phyloP scores from a whole-genome alignment of 2,888 invertebrate species.

The Linnaemya tessellans region DNA sequence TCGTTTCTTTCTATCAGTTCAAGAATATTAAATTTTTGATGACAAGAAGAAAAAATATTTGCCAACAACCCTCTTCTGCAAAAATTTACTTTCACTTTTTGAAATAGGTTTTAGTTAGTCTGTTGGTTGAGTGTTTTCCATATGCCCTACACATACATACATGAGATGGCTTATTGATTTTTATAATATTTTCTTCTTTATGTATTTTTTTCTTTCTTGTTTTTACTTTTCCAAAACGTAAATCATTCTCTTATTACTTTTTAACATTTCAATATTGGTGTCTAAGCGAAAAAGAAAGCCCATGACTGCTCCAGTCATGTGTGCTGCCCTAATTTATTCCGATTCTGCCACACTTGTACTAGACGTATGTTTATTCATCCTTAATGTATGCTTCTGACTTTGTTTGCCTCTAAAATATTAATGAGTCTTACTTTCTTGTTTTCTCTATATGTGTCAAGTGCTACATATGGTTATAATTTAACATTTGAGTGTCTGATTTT shows the following conservation, averaged over 20 bases:
- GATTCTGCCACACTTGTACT: background rate
- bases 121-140: background rate
- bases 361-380: background rate
- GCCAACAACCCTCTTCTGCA: background rate
- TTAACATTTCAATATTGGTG: background rate
- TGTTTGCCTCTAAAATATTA: background rate
- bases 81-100: constrained; percentile 34
- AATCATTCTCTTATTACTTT: background rate
- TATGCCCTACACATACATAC: background rate
- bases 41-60: background rate
- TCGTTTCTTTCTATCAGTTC: background rate
- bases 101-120: background rate
- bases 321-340: background rate
- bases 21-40: background rate
- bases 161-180: constrained; percentile 24
- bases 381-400: background rate
- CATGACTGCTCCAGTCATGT: background rate
- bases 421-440: background rate
- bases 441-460: constrained; percentile 28
- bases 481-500: background rate
- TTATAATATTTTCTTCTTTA: too few relatives aligned
- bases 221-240: background rate
- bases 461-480: background rate
- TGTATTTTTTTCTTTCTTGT: background rate
- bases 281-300: background rate